These are phyloP conservation scores for Antheraea assamensis DNA, from an alignment of 2,888 invertebrate species.

Conservation along the genomic window DNA sequence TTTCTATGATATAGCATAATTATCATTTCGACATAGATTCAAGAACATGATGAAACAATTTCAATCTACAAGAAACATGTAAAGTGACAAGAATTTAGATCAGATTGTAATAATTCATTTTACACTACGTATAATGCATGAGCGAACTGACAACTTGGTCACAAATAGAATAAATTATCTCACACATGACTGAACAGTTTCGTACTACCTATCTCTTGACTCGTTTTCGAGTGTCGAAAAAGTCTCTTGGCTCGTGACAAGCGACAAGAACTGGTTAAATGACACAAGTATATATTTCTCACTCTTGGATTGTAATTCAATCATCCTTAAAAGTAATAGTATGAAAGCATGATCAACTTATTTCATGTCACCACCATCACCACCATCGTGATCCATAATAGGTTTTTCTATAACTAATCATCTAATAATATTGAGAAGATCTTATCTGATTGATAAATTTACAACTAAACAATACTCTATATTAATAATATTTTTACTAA, in stretches of 20 bases:
- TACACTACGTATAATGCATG: conserved; percentile 16
- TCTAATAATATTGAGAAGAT: no score
- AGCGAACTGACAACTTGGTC: conserved; percentile 19
- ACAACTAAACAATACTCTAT: not conserved
- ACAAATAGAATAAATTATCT: conserved; percentile 43
- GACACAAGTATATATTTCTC: not conserved
- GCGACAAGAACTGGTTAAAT: conserved; percentile 6
- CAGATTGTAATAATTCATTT: conserved; percentile 17
- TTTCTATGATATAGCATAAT: not conserved
- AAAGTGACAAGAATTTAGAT: conserved; percentile 12
- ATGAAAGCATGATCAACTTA: not conserved
- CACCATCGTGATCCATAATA: not conserved
- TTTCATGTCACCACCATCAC: not conserved
- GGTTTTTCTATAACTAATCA: no score
- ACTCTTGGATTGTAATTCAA: not conserved
- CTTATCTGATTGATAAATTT: no score
- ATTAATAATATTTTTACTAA: not conserved
- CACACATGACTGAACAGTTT: conserved; percentile 43
- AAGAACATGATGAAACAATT: not conserved
- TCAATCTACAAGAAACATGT: conserved; percentile 3
- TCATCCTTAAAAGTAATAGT: not conserved
- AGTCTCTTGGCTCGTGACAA: conserved; percentile 12
- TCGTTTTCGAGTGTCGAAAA: conserved; percentile 17
- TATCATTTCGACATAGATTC: not conserved
- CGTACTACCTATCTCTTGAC: conserved; percentile 23